These are phyloP conservation scores for Myotis daubentonii DNA, from an alignment of 2,797 vertebrate genomes.

Conservation along the genomic window DNA sequence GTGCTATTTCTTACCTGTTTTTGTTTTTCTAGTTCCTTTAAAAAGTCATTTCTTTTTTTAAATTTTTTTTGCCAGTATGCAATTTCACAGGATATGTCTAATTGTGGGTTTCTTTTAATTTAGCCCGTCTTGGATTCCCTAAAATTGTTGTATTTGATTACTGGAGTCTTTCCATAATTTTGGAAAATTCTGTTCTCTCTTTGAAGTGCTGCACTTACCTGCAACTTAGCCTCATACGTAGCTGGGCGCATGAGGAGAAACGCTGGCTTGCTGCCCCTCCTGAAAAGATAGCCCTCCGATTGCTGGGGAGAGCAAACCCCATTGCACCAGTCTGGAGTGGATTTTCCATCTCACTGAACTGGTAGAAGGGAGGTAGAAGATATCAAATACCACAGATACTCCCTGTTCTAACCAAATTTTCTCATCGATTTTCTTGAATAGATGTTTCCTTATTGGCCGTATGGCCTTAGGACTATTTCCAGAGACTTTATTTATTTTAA, in stretches of 20 bases:
- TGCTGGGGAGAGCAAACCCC: neutral
- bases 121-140: neutral
- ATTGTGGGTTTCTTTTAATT: neutral
- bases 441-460: neutral
- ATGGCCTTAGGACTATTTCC: neutral
- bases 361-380: neutral
- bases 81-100: neutral
- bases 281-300: neutral
- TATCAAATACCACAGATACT: neutral
- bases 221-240: neutral
- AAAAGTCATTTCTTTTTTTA: neutral
- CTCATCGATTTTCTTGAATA: neutral
- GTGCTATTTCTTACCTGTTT: neutral
- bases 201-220: neutral
- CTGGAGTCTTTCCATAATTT: neutral
- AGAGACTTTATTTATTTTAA: neutral
- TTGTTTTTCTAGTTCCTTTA: neutral
- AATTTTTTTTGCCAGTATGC: neutral
- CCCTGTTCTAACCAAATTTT: neutral
- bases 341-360: neutral
- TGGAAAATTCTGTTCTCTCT: neutral
- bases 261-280: neutral
- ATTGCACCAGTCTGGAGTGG: neutral
- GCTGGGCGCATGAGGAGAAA: neutral
- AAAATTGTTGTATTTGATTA: neutral